Evolutionary conservation across 2,113 vertebrate genomes (phyloP).

Genomic region (Actenoides lindsayi): DNA sequence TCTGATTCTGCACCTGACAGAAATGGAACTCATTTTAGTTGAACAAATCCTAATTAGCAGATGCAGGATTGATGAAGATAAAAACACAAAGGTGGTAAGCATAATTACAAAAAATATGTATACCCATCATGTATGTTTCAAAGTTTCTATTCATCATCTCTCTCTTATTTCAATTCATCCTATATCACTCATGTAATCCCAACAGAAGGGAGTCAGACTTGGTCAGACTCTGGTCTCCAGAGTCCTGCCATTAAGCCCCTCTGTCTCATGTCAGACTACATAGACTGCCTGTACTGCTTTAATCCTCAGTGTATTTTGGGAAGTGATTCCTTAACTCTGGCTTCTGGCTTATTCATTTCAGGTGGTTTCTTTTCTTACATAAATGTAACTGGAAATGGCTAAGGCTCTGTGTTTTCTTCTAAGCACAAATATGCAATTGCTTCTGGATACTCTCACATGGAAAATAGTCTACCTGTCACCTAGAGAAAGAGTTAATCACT

Average conservation of each 20-base stretch:
- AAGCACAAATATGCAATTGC: background rate
- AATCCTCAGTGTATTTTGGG: background rate
- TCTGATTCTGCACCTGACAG: background rate
- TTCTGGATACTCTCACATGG: background rate
- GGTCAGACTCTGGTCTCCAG: background rate
- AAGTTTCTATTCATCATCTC: background rate
- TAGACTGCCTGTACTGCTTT: background rate
- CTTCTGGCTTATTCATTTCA: background rate
- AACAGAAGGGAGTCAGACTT: background rate
- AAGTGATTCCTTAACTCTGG: background rate
- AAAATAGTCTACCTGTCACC: background rate
- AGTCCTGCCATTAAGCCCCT: background rate
- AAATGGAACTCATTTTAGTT: background rate
- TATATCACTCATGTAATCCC: background rate
- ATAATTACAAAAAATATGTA: background rate
- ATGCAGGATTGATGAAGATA: background rate
- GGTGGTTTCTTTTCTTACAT: background rate
- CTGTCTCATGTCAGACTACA: background rate
- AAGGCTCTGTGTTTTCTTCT: background rate
- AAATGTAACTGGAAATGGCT: background rate
- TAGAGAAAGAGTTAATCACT: background rate
- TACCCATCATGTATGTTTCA: background rate
- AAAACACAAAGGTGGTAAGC: background rate
- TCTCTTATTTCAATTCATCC: background rate
- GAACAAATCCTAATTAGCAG: background rate